Conservation (phyloP, 2,888 invertebrate species). For the Baronia brevicornis region DNA sequence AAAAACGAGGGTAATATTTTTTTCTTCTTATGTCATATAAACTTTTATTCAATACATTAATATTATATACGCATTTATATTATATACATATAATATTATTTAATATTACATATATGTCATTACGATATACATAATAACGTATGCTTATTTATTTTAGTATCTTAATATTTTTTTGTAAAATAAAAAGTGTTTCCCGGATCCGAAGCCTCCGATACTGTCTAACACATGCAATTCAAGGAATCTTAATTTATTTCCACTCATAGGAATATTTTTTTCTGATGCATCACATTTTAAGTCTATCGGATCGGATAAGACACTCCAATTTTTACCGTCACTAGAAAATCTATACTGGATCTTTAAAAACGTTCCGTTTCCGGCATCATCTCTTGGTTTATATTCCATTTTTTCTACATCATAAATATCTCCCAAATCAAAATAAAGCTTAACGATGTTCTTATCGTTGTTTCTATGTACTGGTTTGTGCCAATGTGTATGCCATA, state of each 20-base stretch:
- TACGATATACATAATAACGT: no score
- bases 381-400: constrained; percentile 46
- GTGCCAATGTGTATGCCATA: constrained; percentile 31
- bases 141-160: constrained; percentile 28
- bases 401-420: constrained; percentile 35
- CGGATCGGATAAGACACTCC: constrained; percentile 35
- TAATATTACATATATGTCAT: no score
- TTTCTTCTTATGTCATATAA: no score
- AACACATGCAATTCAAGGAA: constrained; percentile 40
- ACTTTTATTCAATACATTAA: no score
- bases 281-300: constrained; percentile 34
- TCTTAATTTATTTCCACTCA: constrained; percentile 33
- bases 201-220: constrained; percentile 45
- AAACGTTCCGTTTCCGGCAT: constrained; percentile 54
- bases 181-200: constrained; percentile 45
- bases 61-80: no score
- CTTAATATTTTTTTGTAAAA: constrained; percentile 26
- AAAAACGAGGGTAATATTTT: no score
- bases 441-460: constrained; percentile 17
- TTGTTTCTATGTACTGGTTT: constrained; percentile 18
- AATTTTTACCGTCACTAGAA: constrained; percentile 36
- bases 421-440: constrained; percentile 28
- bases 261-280: constrained; percentile 33
- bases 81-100: no score
- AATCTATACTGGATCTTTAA: constrained; percentile 37